Evolutionary conservation across 2,888 invertebrate genomes (phyloP), one percentile per base, ranked within the genome.

Genomic region (Chloroclystis v-ata): DNA sequence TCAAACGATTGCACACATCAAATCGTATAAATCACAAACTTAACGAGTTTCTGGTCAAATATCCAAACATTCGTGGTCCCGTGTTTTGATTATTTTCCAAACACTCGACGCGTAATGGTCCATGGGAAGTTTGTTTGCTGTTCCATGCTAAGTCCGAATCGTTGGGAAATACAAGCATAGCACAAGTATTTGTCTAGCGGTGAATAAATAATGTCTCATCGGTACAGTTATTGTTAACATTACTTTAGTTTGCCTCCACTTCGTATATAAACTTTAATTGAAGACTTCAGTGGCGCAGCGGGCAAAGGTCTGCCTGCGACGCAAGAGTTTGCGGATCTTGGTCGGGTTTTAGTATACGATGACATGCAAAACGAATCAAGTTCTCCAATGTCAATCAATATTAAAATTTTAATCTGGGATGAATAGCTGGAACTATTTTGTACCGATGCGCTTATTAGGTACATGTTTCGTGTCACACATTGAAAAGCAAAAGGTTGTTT

Each of bases 71-170:
- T 77, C 74, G 78, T 72, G 70, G 68, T 67, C 67, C 61, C 65
- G 68, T 72, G 70, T 81, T 70, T 80, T 75, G 75, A 75, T 75
- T 82, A 82, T 82, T 82, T 79, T 75, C 77, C 82, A 83, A 85
- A 83, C 80, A 84, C 82, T 84, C 60, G 47, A 69, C 58, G 67
- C 62, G 79, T 85, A 86, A 85, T 85, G 83, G 85, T 68, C 77
- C 82, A 69, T 76, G 67, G 70, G 67, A 72, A 72, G 59, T 67
- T 51, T 78, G 78, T 80, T 81, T 78, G 72, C 74, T 69, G 68
- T 78, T 76, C 71, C 74, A 76, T 70, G 68, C 72, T 73, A 72
- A 72, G 70, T 70, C 74, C 66, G 69, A 69, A 75, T 77, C 75
- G 75, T 78, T 74, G 68, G 54, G 69, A 63, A 75, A 77, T 56